phyloP scores from a whole-genome alignment of 2,888 invertebrate genomes.

The Aquatica leii region DNA sequence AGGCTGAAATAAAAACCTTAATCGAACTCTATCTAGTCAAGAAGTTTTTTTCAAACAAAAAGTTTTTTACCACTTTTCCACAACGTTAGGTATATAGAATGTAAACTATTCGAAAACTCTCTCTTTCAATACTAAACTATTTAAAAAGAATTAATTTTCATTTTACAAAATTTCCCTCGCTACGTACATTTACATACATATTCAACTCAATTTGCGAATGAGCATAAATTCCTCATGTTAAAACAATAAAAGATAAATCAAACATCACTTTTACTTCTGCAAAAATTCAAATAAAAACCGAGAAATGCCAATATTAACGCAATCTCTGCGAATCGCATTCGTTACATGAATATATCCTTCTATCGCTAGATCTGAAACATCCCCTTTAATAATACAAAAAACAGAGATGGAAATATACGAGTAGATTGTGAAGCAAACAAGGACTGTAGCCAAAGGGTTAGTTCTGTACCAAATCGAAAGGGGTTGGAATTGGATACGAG shows the following conservation, averaged over 20 bases:
- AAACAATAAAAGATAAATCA: conserved; percentile 56
- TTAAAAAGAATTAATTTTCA: conserved; percentile 6
- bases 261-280: conserved; percentile 57
- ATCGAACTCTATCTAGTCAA: conserved; percentile 27
- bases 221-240: conserved; percentile 40
- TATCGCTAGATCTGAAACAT: conserved; percentile 32
- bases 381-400: conserved; percentile 49
- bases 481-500: conserved; percentile 5
- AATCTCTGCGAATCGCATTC: conserved; percentile 44
- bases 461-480: conserved; percentile 3
- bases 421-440: background rate
- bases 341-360: conserved; percentile 41
- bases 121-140: no score
- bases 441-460: conserved; percentile 23
- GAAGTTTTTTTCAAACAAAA: conserved; percentile 26
- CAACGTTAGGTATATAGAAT: conserved; percentile 25
- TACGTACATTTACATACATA: background rate
- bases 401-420: conserved; percentile 35
- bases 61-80: conserved; percentile 27
- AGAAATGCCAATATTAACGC: conserved; percentile 54
- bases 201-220: conserved; percentile 29
- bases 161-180: background rate
- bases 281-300: conserved; percentile 55
- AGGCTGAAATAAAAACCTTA: conserved; percentile 23
- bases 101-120: no score